Base-by-base conservation (phyloP, 1,140 invertebrate species). In the Papilio polytes region DNA sequence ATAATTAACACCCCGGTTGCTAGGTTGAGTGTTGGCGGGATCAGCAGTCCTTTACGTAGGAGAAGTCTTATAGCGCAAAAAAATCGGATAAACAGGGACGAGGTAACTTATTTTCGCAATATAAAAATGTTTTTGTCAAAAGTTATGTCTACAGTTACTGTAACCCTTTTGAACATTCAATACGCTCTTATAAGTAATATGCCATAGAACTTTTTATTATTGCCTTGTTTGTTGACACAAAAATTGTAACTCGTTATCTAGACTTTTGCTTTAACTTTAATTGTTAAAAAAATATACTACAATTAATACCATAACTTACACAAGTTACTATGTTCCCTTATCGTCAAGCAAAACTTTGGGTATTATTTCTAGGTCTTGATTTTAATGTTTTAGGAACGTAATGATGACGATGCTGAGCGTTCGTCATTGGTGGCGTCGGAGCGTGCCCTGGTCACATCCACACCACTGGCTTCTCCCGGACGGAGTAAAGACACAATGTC, bases 391-490 rank as follows among this genome's bases (percentile, higher is more conserved):
- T 73, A 95, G 94, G 92, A 94, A 74, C 84, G 86, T 63, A 95
- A 95, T 89, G 95, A 96, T 87, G 95, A 96, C 90, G 95, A 95
- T 84, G 95, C 94, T n/a, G 95, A 96, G 82, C 86, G 95, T 31
- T 94, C 93, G 0, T 94, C 91, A 4, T 82, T 95, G 82, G 83
- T 95, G 89, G 95, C 93, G 12, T 94, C 91, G 15, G 94, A 95
- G 81, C 86, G 90, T 12, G 90, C 92, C 3, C 86, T 89, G 80
- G 91, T 89, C 0, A 90, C 92, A 10, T 94, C 93, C 7, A 95
- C 95, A 53, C 92, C 92, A 15, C 85, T 85, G 20, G 81, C 89
- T 7, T 90, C 89, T 1, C 90, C 91, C 0, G 83, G 89, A 26
- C 85, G 86, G 8, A 53, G 85, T 3, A 84, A 88, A 13, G 90